Conservation (phyloP, 2,797 vertebrate species). For the Melopsittacus undulatus region DNA sequence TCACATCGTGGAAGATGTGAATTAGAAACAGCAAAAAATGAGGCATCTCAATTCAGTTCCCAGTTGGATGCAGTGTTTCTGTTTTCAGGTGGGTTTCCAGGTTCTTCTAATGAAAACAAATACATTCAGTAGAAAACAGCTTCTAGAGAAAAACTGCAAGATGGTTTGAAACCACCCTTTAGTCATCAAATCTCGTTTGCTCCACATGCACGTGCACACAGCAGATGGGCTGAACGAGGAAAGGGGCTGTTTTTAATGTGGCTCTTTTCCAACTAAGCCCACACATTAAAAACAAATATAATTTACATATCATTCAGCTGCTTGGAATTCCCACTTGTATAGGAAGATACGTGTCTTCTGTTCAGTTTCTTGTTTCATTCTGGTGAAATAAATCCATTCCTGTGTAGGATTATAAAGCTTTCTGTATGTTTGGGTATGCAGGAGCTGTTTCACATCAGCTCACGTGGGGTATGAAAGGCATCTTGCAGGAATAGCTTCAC, state of each 20-base stretch:
- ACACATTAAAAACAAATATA: neutral
- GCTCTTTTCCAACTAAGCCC: neutral
- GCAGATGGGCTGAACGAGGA: neutral
- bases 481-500: neutral
- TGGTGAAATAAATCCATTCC: constrained; percentile 9
- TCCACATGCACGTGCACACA: neutral
- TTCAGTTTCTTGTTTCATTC: neutral
- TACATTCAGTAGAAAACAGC: neutral
- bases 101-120: rapidly evolving
- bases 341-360: neutral
- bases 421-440: neutral
- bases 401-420: neutral
- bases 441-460: constrained; percentile 17
- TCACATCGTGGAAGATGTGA: rapidly evolving
- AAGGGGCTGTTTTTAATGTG: neutral
- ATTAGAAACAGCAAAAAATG: neutral
- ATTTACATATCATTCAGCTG: constrained; percentile 14
- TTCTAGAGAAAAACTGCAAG: neutral
- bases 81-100: neutral
- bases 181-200: neutral
- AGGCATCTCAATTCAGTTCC: rapidly evolving
- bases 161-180: neutral
- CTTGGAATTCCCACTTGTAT: constrained; percentile 36
- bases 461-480: neutral
- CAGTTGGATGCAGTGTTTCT: neutral